phyloP scores from a whole-genome alignment of 2,888 invertebrate genomes.

The Coremacera marginata region DNA sequence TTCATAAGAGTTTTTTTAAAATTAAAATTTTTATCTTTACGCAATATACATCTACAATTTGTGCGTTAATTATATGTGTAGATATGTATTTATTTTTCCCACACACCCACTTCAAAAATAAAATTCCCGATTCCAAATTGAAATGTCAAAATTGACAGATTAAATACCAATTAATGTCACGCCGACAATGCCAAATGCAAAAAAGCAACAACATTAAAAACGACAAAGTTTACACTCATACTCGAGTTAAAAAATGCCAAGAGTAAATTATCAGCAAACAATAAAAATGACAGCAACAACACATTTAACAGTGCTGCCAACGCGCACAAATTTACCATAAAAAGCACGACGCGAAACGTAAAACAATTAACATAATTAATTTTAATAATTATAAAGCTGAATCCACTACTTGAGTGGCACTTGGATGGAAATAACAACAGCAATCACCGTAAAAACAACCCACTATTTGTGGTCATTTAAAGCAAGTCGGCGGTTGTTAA shows the following conservation, averaged over 20 bases:
- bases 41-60: too few relatives aligned
- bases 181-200: not conserved
- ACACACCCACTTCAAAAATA: not conserved
- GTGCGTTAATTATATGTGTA: too few relatives aligned
- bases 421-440: not conserved
- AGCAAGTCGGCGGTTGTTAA: not conserved
- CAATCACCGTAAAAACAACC: not conserved
- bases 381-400: slow-evolving; percentile 26
- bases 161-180: slow-evolving; percentile 7
- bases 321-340: not conserved
- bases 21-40: too few relatives aligned
- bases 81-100: too few relatives aligned
- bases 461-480: slow-evolving; percentile 9
- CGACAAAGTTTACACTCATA: not conserved
- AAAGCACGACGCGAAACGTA: not conserved
- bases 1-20: too few relatives aligned
- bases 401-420: slow-evolving; percentile 30
- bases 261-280: not conserved
- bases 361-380: slow-evolving; percentile 32
- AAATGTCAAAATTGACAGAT: slow-evolving; percentile 13
- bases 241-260: not conserved
- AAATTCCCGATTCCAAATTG: not conserved
- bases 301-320: not conserved
- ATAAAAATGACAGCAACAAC: not conserved
- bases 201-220: not conserved